A percentile compares a stretch with the other conserved stretches of the same genome.
Conservation (phyloP, 53 echinoderm and acorn worm genomes). For the Luidia sarsii region DNA sequence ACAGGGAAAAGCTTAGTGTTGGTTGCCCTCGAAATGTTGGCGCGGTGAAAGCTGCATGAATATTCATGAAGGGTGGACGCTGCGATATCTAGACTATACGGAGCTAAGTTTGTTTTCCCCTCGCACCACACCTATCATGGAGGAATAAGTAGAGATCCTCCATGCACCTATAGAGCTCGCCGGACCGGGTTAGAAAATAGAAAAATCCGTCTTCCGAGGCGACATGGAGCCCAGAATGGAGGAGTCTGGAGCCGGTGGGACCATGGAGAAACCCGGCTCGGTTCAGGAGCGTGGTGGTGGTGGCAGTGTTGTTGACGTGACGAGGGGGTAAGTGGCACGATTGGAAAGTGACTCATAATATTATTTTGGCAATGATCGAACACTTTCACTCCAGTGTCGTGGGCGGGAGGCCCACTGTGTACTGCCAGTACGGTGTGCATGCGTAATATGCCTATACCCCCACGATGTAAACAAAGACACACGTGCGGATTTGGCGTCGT, state of each 20-base stretch:
- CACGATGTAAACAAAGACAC: slow-evolving; percentile 37
- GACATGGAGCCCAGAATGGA: background rate
- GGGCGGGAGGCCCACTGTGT: too few species aligned
- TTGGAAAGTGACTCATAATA: slow-evolving; percentile 28
- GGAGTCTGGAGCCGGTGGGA: background rate
- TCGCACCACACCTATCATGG: slow-evolving; percentile 36
- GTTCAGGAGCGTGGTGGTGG: background rate
- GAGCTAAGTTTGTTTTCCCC: slow-evolving; percentile 29
- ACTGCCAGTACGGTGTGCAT: background rate
- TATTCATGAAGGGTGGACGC: slow-evolving; percentile 56
- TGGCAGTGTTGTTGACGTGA: background rate
- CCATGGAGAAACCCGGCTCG: background rate
- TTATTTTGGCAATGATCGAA: too few species aligned
- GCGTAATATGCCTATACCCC: too few species aligned
- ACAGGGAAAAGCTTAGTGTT: too few species aligned
- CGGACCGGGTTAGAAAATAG: too few species aligned
- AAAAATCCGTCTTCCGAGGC: too few species aligned
- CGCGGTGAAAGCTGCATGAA: slow-evolving; percentile 37
- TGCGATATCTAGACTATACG: too few species aligned
- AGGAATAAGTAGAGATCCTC: too few species aligned
- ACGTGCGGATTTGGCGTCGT: too few species aligned
- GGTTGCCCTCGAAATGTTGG: background rate
- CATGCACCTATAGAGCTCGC: too few species aligned
- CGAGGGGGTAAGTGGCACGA: slow-evolving; percentile 17
- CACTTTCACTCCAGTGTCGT: background rate